These are phyloP conservation scores for Nycticryphes semicollaris DNA, from an alignment of 2,113 vertebrate species.

Conservation along the genomic window DNA sequence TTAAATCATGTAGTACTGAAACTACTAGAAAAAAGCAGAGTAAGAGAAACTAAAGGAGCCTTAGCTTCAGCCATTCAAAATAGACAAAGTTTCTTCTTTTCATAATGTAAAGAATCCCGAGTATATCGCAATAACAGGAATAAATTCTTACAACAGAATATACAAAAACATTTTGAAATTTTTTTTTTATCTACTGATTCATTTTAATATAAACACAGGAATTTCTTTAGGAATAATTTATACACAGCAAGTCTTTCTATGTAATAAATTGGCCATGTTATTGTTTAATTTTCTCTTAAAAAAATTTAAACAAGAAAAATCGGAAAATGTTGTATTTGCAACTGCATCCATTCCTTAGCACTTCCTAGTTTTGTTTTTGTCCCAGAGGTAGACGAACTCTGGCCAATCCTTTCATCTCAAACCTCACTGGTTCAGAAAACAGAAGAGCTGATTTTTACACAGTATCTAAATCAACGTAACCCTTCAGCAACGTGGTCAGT, in stretches of 20 bases:
- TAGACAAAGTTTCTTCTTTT: constrained; percentile 84
- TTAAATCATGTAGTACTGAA: constrained; percentile 87
- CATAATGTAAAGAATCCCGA: constrained; percentile 86
- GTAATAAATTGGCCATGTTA: constrained; percentile 86
- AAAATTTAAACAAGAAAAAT: constrained; percentile 78
- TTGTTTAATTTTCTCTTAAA: constrained; percentile 72
- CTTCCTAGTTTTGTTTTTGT: constrained; percentile 72
- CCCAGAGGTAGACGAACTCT: constrained; percentile 82
- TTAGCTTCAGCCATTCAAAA: constrained; percentile 88
- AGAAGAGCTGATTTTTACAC: constrained; percentile 55
- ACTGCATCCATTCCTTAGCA: constrained; percentile 78
- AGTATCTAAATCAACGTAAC: background rate
- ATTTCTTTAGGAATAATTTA: constrained; percentile 86
- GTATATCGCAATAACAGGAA: constrained; percentile 85
- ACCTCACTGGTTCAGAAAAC: constrained; percentile 79
- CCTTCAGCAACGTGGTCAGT: background rate
- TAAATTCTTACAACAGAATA: constrained; percentile 89
- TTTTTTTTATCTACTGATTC: constrained; percentile 81
- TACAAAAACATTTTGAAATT: constrained; percentile 86
- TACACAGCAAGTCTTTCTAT: constrained; percentile 84
- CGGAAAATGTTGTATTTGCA: constrained; percentile 79
- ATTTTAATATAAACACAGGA: constrained; percentile 87
- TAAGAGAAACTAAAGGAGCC: constrained; percentile 85
- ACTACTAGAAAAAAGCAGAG: constrained; percentile 90
- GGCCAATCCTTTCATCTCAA: constrained; percentile 74